Base-by-base conservation (phyloP, 2,113 vertebrate genomes). In the Cettia cetti region DNA sequence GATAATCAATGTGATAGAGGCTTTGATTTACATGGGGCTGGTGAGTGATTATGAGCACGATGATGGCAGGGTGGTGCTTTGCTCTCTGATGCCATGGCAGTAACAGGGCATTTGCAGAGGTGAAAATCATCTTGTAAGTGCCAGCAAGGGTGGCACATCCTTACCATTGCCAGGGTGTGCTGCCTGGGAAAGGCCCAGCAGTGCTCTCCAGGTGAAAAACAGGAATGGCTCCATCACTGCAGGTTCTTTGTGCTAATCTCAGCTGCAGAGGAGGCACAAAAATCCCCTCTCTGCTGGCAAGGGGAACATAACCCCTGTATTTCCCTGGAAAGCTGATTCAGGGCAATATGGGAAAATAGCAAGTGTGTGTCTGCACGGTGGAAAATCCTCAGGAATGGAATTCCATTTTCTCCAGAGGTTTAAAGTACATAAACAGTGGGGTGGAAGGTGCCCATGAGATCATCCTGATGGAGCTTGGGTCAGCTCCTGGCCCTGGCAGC, bases 1-100 rank as follows among this genome's bases (percentile, higher is more conserved):
- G 89, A 96, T 94, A 94, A 94, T 91, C 89, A 72, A 63, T 16
- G 64, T 75, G 95, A 94, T 78, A 80, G 90, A 89, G 93, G 26
- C 27, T 17, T 35, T 86, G 95, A 90, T 95, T 96, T 95, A 90
- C 0, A 2, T 4, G 7, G 33, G 81, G 60, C 71, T 71, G 82
- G 37, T 65, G 90, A 85, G 86, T 42, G 87, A 61, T 26, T 63
- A 6, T 42, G 79, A 26, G 59, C n/a, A 39, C 11, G 31, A 59
- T 64, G 39, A 12, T 61, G 93, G 71, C 91, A 82, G 85, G 52
- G 68, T 1, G 19, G 26, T 37, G 77, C 57, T 84, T 66, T 4
- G 7, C 35, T 16, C 54, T 63, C 35, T 50, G 56, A 40, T 13
- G 59, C 72, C 93, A 27, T 0, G 1, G 23, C 12, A 79, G 15